Evolutionary conservation across 2,888 invertebrate species (phyloP), one percentile per base, ranked within the genome.

Genomic region (Eristalinus sepulchralis): DNA sequence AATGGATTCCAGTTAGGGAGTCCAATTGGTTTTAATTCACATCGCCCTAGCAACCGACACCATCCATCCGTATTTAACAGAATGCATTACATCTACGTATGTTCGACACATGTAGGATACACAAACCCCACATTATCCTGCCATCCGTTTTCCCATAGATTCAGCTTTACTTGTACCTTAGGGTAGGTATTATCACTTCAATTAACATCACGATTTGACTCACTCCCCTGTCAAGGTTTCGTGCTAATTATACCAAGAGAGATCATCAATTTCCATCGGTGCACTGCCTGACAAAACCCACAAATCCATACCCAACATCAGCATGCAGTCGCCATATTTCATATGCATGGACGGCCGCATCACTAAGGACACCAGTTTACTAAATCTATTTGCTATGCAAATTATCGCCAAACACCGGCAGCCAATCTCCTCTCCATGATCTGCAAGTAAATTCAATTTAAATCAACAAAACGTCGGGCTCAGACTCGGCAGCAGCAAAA

Each of bases 371-470:
- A 47, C 47, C 47, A 17, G 17, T n/a, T 17, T 17, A 47, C 5
- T 47, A 17, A 47, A 47, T 47, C 17, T 47, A 47, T 47, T 47
- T 47, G 47, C 47, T 47, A 47, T 47, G 47, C 47, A 47, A 47
- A 47, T 47, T 17, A 17, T 47, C 47, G 2, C 47, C 47, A 47
- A 47, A 47, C 47, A 47, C 1, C 17, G 17, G 17, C 17, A 17
- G 47, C 8, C 47, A 47, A 17, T n/a, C 39, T 39, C 39, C 39
- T 39, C 36, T 47, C 17, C 47, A 47, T 68, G 62, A 68, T 64
- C 47, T 53, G 11, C n/a, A 47, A 68, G 39, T 36, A 67, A 68
- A 78, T 83, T 68, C 63, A 68, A 79, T 72, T 60, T 64, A 70
- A 64, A 67, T 34, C 55, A 63, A 80, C 36, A 22, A 57, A 57